Conservation (phyloP, 64 coral and sea anemone genomes). For the Montipora efflorescens region DNA sequence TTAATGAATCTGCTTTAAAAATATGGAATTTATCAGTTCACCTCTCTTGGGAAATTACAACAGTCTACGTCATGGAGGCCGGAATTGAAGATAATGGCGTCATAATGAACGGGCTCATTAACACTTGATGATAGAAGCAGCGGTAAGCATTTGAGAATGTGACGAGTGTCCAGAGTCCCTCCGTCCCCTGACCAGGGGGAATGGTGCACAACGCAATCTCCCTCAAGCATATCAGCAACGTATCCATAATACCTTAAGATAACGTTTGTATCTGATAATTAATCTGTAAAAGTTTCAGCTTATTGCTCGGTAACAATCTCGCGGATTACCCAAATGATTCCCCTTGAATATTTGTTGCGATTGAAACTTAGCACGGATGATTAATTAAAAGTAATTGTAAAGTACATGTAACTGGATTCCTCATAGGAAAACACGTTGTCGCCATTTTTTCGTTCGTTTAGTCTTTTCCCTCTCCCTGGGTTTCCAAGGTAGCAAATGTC, state of each 20-base stretch:
- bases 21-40: neutral
- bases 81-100: constrained; percentile 71
- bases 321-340: too few relatives aligned
- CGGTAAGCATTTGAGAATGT: constrained; percentile 71
- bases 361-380: too few relatives aligned
- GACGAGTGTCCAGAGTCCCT: constrained; percentile 72
- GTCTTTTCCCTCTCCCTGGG: too few relatives aligned
- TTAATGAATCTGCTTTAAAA: too few relatives aligned
- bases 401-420: too few relatives aligned
- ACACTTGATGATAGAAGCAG: constrained; percentile 72
- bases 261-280: neutral
- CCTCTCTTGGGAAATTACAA: constrained; percentile 61
- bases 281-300: too few relatives aligned
- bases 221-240: constrained; percentile 50
- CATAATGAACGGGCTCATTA: constrained; percentile 68
- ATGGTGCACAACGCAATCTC: constrained; percentile 69
- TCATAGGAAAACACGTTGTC: too few relatives aligned
- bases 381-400: too few relatives aligned
- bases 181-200: constrained; percentile 75
- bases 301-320: too few relatives aligned
- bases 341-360: too few relatives aligned
- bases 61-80: constrained; percentile 76
- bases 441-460: too few relatives aligned
- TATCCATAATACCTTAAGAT: constrained; percentile 26
- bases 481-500: too few relatives aligned